Evolutionary conservation across 2,888 invertebrate species (phyloP), one percentile per base, ranked within the genome.

Genomic region (Drosophila suboccidentalis): DNA sequence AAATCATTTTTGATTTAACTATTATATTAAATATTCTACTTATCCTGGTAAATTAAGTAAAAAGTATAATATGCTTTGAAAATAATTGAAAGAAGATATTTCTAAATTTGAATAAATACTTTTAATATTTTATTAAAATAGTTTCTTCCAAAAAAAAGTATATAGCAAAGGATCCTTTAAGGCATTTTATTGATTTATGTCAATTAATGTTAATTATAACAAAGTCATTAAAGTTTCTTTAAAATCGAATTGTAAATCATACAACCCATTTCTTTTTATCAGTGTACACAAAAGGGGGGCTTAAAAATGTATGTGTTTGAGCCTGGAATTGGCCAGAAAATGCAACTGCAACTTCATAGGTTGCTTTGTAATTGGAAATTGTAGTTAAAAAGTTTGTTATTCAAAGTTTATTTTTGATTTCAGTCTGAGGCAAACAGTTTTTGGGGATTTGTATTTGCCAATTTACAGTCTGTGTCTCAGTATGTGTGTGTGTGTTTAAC

Each of bases 341-440:
- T 79, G 51, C 65, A 66, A 70, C 49, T 58, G 64, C 19, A 57
- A 59, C 19, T 53, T 17, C 8, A 50, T 43, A 26, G 57, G 38
- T 51, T 72, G 71, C 71, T 66, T 72, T 84, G 88, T 87, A 85
- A 89, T 85, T 89, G 87, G 85, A 89, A 87, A 84, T 89, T 87
- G 82, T 69, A 89, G 84, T 84, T 76, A 65, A 75, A 84, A 85
- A 89, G 67, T 85, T 89, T 66, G 65, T 77, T 75, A 72, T 75
- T 64, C 71, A 83, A 87, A 78, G 89, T 89, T 89, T 74, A 72
- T 66, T 76, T 84, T 80, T 78, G 84, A 84, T 73, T 77, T 70
- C 15, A 61, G 61, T 65, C 69, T 39, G 32, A 46, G 43, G 32
- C 44, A 41, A 70, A 69, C 61, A 59, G 47, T 70, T 66, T 69